These are phyloP conservation scores for Botia kubotai DNA, from an alignment of 2,797 vertebrate species.

Conservation along the genomic window DNA sequence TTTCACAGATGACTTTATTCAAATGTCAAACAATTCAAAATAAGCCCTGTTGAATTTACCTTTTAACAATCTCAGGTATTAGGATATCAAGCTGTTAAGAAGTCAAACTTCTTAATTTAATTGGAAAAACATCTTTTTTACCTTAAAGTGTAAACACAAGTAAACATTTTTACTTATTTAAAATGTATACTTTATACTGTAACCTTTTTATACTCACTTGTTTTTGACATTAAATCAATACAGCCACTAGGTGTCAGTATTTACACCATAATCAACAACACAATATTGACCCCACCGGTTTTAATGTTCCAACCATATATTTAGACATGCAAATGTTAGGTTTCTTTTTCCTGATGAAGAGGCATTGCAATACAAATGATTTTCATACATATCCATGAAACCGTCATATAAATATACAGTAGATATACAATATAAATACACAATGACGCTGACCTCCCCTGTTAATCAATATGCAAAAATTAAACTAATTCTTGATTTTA, in stretches of 20 bases:
- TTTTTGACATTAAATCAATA: background rate
- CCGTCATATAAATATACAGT: background rate
- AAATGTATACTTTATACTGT: no score
- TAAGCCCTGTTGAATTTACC: no score
- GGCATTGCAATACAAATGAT: background rate
- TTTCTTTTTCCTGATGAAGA: background rate
- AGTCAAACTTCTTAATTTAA: no score
- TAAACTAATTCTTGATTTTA: background rate
- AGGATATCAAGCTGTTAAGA: no score
- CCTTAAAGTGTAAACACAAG: no score
- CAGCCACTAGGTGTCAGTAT: constrained; percentile 36
- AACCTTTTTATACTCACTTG: no score
- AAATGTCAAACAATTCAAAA: no score
- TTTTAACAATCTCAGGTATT: no score
- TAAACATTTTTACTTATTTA: no score
- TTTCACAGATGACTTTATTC: no score
- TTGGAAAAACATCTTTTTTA: no score
- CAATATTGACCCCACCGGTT: background rate
- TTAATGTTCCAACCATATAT: background rate
- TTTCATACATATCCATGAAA: background rate
- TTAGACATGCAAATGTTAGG: background rate
- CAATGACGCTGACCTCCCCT: background rate
- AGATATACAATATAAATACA: no score
- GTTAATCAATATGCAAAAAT: background rate
- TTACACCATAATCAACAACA: constrained; percentile 7